phyloP scores from a whole-genome alignment of 1,140 invertebrate species.

The Drosophila gunungcola region DNA sequence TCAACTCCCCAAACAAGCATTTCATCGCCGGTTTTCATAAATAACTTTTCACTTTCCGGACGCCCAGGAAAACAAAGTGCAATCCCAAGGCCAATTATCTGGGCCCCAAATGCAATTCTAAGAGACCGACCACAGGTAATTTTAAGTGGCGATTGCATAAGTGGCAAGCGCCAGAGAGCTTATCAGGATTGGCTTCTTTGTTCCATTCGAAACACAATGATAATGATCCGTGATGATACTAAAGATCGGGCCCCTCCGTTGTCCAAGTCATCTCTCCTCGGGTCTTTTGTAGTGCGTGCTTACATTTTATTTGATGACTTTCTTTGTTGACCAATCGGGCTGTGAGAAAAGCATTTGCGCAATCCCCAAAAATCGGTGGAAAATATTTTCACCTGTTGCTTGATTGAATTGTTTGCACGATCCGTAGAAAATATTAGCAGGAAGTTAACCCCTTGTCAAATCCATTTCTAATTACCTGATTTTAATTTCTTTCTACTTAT shows the following conservation, averaged over 20 bases:
- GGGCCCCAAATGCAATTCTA: constrained; percentile 58
- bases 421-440: constrained; percentile 25
- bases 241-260: constrained; percentile 43
- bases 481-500: constrained; percentile 20
- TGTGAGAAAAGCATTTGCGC: constrained; percentile 50
- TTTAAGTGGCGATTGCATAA: constrained; percentile 61
- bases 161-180: constrained; percentile 41
- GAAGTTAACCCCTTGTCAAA: constrained; percentile 40
- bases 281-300: constrained; percentile 55
- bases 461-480: constrained; percentile 37
- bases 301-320: constrained; percentile 71
- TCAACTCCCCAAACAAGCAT: constrained; percentile 28
- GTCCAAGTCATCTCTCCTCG: constrained; percentile 47
- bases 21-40: constrained; percentile 66
- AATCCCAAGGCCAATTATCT: constrained; percentile 59
- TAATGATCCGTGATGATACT: constrained; percentile 67
- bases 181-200: constrained; percentile 53
- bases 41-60: constrained; percentile 72
- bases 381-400: constrained; percentile 70
- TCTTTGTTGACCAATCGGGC: constrained; percentile 57
- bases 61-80: constrained; percentile 31
- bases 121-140: constrained; percentile 12
- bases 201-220: constrained; percentile 40
- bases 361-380: constrained; percentile 40
- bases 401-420: constrained; percentile 37